Percentiles rank a stretch among this genome's conserved stretches.
phyloP scores from a whole-genome alignment of 35 echinoderm and acorn worm species.

The Heliocidaris tuberculata region DNA sequence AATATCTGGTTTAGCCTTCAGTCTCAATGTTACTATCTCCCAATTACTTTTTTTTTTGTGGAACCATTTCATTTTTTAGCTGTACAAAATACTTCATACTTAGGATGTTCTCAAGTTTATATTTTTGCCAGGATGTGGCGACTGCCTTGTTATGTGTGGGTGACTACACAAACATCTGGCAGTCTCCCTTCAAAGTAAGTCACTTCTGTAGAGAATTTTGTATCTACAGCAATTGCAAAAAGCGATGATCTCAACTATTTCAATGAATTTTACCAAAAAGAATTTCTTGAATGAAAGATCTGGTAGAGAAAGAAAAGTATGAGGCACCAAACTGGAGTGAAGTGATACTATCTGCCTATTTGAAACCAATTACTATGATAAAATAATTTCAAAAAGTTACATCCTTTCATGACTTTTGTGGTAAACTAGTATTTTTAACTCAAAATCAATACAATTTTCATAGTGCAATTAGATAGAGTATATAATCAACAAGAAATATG shows the following conservation, averaged over 20 bases:
- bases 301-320: not conserved
- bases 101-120: no score
- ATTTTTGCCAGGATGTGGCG: no score
- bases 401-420: not conserved
- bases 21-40: no score
- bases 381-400: not conserved
- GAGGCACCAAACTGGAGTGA: not conserved
- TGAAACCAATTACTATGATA: not conserved
- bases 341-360: not conserved
- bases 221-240: not conserved
- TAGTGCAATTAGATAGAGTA: not conserved
- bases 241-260: not conserved
- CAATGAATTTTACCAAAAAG: not conserved
- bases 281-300: not conserved
- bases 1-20: no score
- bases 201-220: not conserved
- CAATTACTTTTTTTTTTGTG: no score
- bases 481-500: not conserved
- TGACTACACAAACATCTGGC: no score
- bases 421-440: not conserved
- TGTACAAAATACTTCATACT: no score
- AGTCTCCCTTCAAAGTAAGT: not conserved
- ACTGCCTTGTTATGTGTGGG: no score
- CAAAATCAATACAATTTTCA: not conserved
- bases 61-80: no score